Conservation (phyloP, 2,888 invertebrate genomes). For the Nomada ruficornis region DNA sequence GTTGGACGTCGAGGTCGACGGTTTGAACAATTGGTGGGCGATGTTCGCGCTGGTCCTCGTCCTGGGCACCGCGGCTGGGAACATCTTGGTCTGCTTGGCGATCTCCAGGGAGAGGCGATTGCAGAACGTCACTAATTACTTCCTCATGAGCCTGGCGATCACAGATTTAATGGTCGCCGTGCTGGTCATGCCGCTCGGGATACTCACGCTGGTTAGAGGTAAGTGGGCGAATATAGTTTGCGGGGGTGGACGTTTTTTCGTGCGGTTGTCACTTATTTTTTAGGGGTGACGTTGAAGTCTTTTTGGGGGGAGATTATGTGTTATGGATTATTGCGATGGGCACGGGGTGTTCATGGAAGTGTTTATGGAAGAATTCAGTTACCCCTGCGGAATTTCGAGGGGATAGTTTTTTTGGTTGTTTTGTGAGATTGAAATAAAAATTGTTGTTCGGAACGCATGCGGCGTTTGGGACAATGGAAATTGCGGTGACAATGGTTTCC, state of each 20-base stretch:
- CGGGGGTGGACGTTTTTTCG: not conserved
- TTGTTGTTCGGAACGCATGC: too few relatives aligned
- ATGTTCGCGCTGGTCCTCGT: constrained; percentile 91
- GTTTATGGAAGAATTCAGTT: too few relatives aligned
- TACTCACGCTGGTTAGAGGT: constrained; percentile 93
- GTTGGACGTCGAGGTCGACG: constrained; percentile 29
- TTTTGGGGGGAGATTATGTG: not conserved
- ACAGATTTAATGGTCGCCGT: constrained; percentile 97
- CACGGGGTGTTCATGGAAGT: too few relatives aligned
- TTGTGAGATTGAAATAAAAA: too few relatives aligned
- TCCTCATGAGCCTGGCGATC: constrained; percentile 97
- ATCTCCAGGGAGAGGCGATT: constrained; percentile 95
- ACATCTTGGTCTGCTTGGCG: constrained; percentile 96
- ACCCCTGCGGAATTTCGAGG: too few relatives aligned
- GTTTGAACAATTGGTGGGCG: constrained; percentile 92
- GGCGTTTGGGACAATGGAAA: too few relatives aligned
- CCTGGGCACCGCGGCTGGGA: constrained; percentile 94
- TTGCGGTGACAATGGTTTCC: too few relatives aligned
- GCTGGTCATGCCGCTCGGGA: constrained; percentile 97
- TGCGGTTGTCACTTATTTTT: not conserved
- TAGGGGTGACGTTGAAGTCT: too few relatives aligned
- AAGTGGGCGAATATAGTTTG: constrained; percentile 80
- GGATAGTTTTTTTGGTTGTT: too few relatives aligned
- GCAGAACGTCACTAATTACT: constrained; percentile 99
- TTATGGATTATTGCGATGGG: too few relatives aligned